A percentile compares a stretch with the other conserved stretches of the same genome.
Conservation (phyloP, 1,140 invertebrate species). For the Aculops lycopersici region DNA sequence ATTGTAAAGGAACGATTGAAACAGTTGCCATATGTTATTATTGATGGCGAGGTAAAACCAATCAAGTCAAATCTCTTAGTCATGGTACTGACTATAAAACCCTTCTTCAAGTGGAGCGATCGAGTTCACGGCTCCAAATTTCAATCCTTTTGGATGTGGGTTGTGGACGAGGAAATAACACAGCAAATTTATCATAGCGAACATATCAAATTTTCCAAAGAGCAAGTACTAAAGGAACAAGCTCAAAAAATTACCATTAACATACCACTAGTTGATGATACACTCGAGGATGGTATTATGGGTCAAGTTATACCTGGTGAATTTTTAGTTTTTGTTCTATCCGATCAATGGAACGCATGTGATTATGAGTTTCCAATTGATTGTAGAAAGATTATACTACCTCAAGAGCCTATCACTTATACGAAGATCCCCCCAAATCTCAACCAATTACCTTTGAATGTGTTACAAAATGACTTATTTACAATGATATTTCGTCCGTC, state of each 20-base stretch:
- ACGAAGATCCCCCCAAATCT: constrained; percentile 48
- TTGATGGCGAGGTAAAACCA: constrained; percentile 57
- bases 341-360: constrained; percentile 59
- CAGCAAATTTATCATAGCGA: constrained; percentile 89
- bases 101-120: constrained; percentile 69
- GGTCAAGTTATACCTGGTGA: constrained; percentile 31
- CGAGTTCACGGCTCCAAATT: constrained; percentile 48
- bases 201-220: constrained; percentile 53
- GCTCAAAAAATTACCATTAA: constrained; percentile 64
- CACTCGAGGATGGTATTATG: too few relatives aligned
- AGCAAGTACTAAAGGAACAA: constrained; percentile 38
- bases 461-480: constrained; percentile 36
- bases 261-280: constrained; percentile 70
- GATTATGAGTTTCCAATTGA: constrained; percentile 6
- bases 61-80: constrained; percentile 48
- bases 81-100: constrained; percentile 42
- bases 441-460: constrained; percentile 52
- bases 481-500: constrained; percentile 35
- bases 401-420: constrained; percentile 8
- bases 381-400: constrained; percentile 8
- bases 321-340: constrained; percentile 55
- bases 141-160: constrained; percentile 87
- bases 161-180: constrained; percentile 56
- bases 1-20: constrained; percentile 48
- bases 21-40: constrained; percentile 45